phyloP scores from a whole-genome alignment of 2,888 invertebrate species.

The Xestoiulus laeticollis region DNA sequence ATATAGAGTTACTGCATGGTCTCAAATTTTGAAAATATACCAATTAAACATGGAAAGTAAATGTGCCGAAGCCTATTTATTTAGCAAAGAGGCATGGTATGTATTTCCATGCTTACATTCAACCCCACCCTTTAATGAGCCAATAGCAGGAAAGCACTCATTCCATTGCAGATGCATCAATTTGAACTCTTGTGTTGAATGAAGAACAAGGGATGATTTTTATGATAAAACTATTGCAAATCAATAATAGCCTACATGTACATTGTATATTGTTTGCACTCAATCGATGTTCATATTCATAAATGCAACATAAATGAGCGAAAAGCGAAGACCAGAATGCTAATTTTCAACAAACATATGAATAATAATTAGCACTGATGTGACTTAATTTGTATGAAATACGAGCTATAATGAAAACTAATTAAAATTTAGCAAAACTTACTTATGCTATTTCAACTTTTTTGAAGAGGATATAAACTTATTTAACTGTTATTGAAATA shows the following conservation, averaged over 20 bases:
- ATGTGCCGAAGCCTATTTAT: neutral
- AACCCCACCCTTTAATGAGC: neutral
- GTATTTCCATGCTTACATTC: neutral
- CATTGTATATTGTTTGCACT: neutral
- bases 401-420: too few species aligned
- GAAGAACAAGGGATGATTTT: neutral
- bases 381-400: too few species aligned
- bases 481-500: too few species aligned
- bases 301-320: too few species aligned
- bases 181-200: neutral
- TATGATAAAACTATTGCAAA: neutral
- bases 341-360: too few species aligned
- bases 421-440: too few species aligned
- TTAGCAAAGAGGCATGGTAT: neutral
- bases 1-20: neutral
- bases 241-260: neutral
- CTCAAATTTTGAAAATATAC: neutral
- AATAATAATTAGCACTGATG: too few species aligned
- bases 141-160: neutral
- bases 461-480: too few species aligned
- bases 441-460: too few species aligned
- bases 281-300: neutral
- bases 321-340: too few species aligned
- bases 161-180: neutral
- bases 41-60: neutral